Percentiles rank a stretch among this genome's conserved stretches.
Evolutionary conservation across 2,113 vertebrate genomes (phyloP).

Genomic region (Gymnogyps californianus): DNA sequence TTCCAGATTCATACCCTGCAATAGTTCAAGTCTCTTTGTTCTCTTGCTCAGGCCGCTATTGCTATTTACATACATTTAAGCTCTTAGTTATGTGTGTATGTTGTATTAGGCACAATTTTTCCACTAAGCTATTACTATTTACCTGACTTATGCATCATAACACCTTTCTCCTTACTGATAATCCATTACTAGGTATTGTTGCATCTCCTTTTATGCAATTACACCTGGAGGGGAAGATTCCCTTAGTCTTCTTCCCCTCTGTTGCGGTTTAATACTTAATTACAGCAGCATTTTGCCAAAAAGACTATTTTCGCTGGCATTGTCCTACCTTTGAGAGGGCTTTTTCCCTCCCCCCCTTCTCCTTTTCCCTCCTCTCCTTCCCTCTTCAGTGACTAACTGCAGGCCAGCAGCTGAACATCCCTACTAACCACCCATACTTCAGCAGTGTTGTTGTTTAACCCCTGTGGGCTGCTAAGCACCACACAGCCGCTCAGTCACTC

Average conservation of each 20-base stretch:
- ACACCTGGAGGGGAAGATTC: background rate
- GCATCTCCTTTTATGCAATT: background rate
- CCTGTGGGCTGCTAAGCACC: background rate
- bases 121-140: background rate
- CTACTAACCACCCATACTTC: background rate
- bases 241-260: background rate
- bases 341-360: background rate
- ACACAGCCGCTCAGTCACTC: accelerated
- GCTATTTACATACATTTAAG: background rate
- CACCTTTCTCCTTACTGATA: background rate
- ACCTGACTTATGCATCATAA: background rate
- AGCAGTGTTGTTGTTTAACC: background rate
- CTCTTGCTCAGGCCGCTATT: background rate
- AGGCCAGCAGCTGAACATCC: background rate
- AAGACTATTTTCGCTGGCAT: background rate
- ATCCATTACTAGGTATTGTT: background rate
- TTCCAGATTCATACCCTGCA: background rate
- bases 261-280: background rate
- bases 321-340: background rate
- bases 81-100: background rate
- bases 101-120: background rate
- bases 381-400: background rate
- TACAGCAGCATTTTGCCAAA: background rate
- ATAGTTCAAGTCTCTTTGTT: background rate
- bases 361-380: background rate